phyloP scores from a whole-genome alignment of 2,888 invertebrate species.

The Prosapia bicincta region DNA sequence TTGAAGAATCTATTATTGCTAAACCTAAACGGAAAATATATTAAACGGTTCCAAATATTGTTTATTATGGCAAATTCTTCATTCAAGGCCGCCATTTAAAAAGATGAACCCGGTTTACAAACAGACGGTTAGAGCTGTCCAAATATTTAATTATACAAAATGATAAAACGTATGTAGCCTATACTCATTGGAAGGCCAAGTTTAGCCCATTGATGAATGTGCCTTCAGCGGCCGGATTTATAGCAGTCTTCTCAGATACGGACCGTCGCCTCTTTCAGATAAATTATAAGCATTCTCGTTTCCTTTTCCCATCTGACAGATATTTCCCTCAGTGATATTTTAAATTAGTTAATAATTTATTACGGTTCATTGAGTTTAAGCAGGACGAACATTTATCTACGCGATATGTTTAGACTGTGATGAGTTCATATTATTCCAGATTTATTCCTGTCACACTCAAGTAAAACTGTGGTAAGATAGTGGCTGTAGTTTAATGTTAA shows the following conservation, averaged over 20 bases:
- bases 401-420: neutral
- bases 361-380: neutral
- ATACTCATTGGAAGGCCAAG: neutral
- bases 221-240: neutral
- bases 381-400: neutral
- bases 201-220: neutral
- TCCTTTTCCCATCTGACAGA: neutral
- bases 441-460: neutral
- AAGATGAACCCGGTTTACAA: too few relatives aligned
- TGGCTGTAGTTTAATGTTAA: too few relatives aligned
- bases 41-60: too few relatives aligned
- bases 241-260: neutral
- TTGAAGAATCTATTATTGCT: too few relatives aligned
- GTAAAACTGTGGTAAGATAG: too few relatives aligned
- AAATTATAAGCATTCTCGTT: neutral
- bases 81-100: too few relatives aligned
- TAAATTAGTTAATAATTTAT: neutral
- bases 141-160: neutral
- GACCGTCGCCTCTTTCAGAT: neutral
- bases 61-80: too few relatives aligned
- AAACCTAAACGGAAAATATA: too few relatives aligned
- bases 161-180: neutral
- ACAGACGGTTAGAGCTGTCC: too few relatives aligned
- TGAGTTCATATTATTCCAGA: neutral
- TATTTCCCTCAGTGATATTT: neutral